Base-by-base conservation (phyloP, 2,113 vertebrate species). In the Potamarius usumacintae region DNA sequence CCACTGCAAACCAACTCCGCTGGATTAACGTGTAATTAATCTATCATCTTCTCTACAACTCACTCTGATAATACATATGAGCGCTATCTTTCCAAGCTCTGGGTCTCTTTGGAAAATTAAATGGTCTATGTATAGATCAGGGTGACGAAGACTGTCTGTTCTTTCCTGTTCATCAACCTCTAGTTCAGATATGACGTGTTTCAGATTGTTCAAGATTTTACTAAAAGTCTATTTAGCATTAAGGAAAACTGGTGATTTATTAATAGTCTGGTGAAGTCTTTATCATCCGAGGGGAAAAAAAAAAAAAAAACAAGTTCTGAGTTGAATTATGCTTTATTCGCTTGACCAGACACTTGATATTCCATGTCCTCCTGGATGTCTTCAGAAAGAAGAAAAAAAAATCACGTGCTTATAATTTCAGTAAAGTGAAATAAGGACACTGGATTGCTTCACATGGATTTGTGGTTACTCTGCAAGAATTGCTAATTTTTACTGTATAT, bases 11-110 rank as follows among this genome's bases (percentile, higher is more conserved):
- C 89, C 86, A 88, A 86, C 84, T 85, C 87, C 20, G 74, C 86
- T 87, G 85, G 89, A 91, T 92, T 91, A 91, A 90, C 67, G 65
- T 78, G 84, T 90, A 90, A 90, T 90, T 91, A 89, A 92, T 89
- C 89, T 85, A 85, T 87, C 89, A 90, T 91, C 88, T 88, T 86
- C 63, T 27, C 85, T 87, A 89, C 79, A 85, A 57, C 72, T 90
- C 85, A 84, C 82, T 89, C 87, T 80, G 77, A 84, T 85, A 88
- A 88, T 81, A 78, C 90, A 87, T 85, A 85, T 58, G 79, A 89
- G 83, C 88, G 79, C 71, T 8, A 76, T 55, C 27, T 71, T 77
- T 87, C 83, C 55, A 15, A 83, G 83, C 79, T 85, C 83, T 42
- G 71, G 42, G 76, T 83, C 72, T 42, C 60, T 83, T 74, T 57